Base-by-base conservation (phyloP, 2,888 invertebrate species). In the Tubulanus polymorphus region DNA sequence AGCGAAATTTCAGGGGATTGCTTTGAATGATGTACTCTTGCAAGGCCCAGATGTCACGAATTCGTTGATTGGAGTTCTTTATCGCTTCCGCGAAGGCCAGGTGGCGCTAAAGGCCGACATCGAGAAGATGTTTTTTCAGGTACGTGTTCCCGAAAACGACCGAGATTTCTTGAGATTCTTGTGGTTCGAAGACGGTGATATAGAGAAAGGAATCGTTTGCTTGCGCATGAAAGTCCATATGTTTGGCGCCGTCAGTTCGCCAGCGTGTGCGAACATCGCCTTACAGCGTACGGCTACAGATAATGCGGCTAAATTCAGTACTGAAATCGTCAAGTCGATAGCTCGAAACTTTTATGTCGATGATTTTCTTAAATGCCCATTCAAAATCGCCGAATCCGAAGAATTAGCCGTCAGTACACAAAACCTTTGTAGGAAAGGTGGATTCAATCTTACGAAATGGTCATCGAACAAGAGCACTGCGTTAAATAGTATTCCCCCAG, bases 291-390 rank as follows among this genome's bases (percentile, higher is more conserved):
- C 15, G 23, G 49, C 54, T 15, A 18, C 8, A 3, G 53, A 32
- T 2, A 20, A 27, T 20, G 25, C n/a, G 32, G 23, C 10, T 3
- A n/a, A 12, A 35, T 6, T 32, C 18, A 26, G 25, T 15, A n/a
- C 49, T 10, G 37, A 6, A 6, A 52, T 57, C 27, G 48, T 55
- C 20, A 53, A 55, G 29, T 50, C 58, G 12, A 49, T 59, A 8
- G 10, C 54, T 6, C 54, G 57, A 20, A 56, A 49, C 3, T 54
- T 56, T 8, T 60, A 60, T 35, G 54, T 60, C 48, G 61, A 60
- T 29, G 58, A 60, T 37, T 37, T 29, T n/a, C 5, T 41, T 23
- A 5, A 15, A 15, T 41, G 20, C 3, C 20, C 23, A 15, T 8
- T 20, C 15, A 23, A 23, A 8, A 5, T 41, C 3, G 15, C 18